Evolutionary conservation across 2,113 vertebrate species (phyloP).

Genomic region (Dunckerocampus dactyliophorus): DNA sequence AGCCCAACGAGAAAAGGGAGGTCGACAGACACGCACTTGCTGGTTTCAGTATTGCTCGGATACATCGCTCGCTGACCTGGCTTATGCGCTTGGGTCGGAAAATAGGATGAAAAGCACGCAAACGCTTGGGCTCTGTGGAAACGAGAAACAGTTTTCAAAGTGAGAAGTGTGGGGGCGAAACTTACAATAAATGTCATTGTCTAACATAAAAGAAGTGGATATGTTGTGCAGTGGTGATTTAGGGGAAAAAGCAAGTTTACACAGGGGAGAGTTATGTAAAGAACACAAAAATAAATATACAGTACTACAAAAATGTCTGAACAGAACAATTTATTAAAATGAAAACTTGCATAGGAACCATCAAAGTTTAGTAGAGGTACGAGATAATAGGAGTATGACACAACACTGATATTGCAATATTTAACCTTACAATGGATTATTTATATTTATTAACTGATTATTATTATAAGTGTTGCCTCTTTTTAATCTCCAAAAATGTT

Average conservation of each 20-base stretch:
- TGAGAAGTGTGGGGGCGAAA: slow-evolving; percentile 32
- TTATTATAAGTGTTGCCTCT: too few relatives aligned
- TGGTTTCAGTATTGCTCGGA: slow-evolving; percentile 66
- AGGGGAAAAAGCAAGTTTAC: not conserved
- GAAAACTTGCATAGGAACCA: too few relatives aligned
- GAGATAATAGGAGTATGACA: too few relatives aligned
- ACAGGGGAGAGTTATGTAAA: not conserved
- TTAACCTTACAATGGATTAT: too few relatives aligned
- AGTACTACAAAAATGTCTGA: too few relatives aligned
- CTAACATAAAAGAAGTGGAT: slow-evolving; percentile 4
- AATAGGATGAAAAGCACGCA: slow-evolving; percentile 37
- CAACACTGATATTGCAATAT: too few relatives aligned
- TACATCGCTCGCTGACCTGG: slow-evolving; percentile 42
- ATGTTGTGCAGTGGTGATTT: not conserved
- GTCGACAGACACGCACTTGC: slow-evolving; percentile 26
- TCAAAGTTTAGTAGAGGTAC: too few relatives aligned
- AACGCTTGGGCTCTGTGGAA: slow-evolving; percentile 40
- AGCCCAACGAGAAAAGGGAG: slow-evolving; percentile 36
- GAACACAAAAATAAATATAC: not conserved
- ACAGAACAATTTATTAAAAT: too few relatives aligned
- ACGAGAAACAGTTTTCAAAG: slow-evolving; percentile 41
- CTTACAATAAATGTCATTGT: slow-evolving; percentile 31
- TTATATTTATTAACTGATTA: too few relatives aligned
- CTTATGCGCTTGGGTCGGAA: slow-evolving; percentile 48
- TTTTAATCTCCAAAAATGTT: too few relatives aligned